Evolutionary conservation across 2,797 vertebrate species (phyloP).

Genomic region (Phoebastria nigripes): DNA sequence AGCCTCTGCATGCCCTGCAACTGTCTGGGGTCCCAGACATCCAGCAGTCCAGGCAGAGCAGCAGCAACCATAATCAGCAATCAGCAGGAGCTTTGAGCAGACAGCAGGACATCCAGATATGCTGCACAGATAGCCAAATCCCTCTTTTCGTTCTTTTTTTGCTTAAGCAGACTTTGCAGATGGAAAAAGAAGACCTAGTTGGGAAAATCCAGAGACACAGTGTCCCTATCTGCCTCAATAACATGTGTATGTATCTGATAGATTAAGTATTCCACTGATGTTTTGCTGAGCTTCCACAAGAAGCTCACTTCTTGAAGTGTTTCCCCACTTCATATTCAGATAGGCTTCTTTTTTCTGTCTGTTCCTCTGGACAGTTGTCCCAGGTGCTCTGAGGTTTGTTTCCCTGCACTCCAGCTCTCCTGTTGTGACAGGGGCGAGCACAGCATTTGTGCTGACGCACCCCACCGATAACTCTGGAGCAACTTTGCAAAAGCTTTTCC

Average conservation of each 20-base stretch:
- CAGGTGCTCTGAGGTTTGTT: neutral
- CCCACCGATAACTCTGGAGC: neutral
- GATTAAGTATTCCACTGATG: neutral
- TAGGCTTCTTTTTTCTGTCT: neutral
- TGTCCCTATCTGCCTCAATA: neutral
- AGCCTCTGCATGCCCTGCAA: accelerated
- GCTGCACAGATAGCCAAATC: neutral
- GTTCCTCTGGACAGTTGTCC: neutral
- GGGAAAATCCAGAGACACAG: neutral
- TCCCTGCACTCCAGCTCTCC: neutral
- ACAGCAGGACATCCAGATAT: neutral
- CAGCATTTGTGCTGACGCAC: accelerated
- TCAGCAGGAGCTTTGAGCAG: neutral
- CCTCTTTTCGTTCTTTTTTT: neutral
- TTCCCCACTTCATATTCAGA: neutral
- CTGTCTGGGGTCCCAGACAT: neutral
- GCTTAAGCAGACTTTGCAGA: neutral
- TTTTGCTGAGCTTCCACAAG: neutral
- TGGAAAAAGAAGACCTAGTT: neutral
- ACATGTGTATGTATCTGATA: accelerated
- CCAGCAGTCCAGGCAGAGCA: neutral
- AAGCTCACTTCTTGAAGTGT: neutral
- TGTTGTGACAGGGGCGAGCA: accelerated
- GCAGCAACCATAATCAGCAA: neutral
- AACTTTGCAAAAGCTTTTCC: neutral